phyloP scores from a whole-genome alignment of 2,888 invertebrate genomes.

The Lochmaea capreae region DNA sequence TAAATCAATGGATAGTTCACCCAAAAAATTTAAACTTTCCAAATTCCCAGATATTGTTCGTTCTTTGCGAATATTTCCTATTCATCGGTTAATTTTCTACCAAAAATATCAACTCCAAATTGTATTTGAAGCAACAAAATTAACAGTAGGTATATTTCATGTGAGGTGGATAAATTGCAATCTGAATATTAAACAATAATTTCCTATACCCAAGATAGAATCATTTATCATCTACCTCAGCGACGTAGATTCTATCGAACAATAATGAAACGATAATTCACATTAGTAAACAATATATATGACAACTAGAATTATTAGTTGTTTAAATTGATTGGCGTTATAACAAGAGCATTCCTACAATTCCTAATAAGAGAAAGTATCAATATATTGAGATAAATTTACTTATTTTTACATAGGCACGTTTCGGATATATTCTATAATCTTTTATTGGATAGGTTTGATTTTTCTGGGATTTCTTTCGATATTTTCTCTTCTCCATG shows the following conservation, averaged over 20 bases:
- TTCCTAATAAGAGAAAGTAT: not conserved
- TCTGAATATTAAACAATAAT: not conserved
- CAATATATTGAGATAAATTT: not conserved
- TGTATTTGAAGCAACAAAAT: no score
- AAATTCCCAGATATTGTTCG: no score
- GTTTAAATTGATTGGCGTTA: no score
- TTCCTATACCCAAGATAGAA: not conserved
- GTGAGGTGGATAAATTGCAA: not conserved
- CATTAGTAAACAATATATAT: not conserved
- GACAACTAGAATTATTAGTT: no score
- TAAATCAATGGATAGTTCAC: no score
- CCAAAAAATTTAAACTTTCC: no score
- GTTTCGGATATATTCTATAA: slow-evolving; percentile 6
- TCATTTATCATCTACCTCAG: not conserved
- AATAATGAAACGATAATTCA: slow-evolving; percentile 1
- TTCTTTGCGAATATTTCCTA: no score
- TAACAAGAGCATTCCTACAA: not conserved
- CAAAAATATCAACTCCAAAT: no score
- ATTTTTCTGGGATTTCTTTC: not conserved
- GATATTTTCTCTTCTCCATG: not conserved
- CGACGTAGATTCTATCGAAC: not conserved
- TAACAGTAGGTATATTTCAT: not conserved
- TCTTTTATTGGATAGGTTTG: slow-evolving; percentile 10
- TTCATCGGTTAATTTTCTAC: no score
- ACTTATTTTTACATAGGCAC: not conserved